Base-by-base conservation (phyloP, 2,113 vertebrate genomes). In the Rallus limicola region DNA sequence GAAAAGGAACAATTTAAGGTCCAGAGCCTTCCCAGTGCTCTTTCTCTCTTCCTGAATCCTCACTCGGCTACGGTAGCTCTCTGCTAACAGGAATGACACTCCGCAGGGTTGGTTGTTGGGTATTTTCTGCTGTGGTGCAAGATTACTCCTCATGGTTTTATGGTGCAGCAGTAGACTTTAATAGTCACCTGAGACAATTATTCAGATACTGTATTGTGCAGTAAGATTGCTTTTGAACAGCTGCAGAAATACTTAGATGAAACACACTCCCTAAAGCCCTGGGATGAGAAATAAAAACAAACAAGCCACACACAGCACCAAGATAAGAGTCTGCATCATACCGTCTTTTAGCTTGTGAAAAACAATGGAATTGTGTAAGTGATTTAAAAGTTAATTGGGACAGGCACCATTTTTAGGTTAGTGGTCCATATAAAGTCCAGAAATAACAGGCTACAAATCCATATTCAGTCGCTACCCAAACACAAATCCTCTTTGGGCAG, bases 151-250 rank as follows among this genome's bases (percentile, higher is more conserved):
- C 15, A 3, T 92, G 93, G 84, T 91, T 97, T 97, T 97, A 96
- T 90, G 88, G 76, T 65, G 48, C 88, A 93, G 93, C 78, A 80
- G 64, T 76, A 94, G 94, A 71, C 67, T 95, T 97, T 96, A 95
- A 95, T 90, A 90, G 95, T 78, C 96, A 91, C 90, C 64, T 3
- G 93, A 97, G 97, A 96, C 96, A 96, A 94, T 95, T 96, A 96
- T 95, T 97, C 92, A 92, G 93, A 94, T 91, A 71, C 93, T 96
- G 94, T 26, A 77, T 86, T 91, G 88, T 91, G 71, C 68, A 67
- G 31, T 67, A 36, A 92, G 90, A 95, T 96, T 83, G 84, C 69
- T 93, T 95, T 81, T 83, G 86, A 96, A 92, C 82, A 86, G 85
- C 81, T 85, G 83, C 86, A 94, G 92, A 95, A 91, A 91, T 82